Percentiles rank a stretch among this genome's conserved stretches.
Evolutionary conservation across 1,140 invertebrate genomes (phyloP).

Genomic region (Drosophila persimilis): DNA sequence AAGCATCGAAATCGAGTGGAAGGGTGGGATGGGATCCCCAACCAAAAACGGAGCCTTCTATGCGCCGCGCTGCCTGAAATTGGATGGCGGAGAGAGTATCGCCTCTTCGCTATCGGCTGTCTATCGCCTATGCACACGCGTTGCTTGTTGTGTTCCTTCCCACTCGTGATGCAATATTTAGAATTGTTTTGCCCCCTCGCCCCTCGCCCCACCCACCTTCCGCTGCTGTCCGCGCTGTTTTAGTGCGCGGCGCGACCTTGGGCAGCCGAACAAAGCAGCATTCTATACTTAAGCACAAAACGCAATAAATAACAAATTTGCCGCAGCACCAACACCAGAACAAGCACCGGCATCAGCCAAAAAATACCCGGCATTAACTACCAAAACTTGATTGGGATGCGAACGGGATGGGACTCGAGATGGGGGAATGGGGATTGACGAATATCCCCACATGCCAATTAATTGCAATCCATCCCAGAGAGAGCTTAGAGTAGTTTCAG

Average conservation of each 20-base stretch:
- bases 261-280: slow-evolving; percentile 64
- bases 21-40: too few relatives aligned
- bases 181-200: slow-evolving; percentile 45
- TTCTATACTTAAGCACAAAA: slow-evolving; percentile 50
- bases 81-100: background rate
- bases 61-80: background rate
- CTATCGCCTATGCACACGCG: background rate
- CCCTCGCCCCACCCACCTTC: background rate
- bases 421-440: too few relatives aligned
- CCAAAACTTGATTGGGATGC: background rate
- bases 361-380: slow-evolving; percentile 23
- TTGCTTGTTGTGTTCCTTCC: background rate
- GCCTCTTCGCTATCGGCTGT: background rate
- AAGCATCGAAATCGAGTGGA: too few relatives aligned
- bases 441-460: background rate
- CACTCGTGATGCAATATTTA: slow-evolving; percentile 70
- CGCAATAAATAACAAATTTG: slow-evolving; percentile 62
- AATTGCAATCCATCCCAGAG: slow-evolving; percentile 1
- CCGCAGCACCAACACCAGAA: background rate
- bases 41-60: too few relatives aligned
- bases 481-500: too few relatives aligned
- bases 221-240: slow-evolving; percentile 16
- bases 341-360: background rate
- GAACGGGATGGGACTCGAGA: background rate
- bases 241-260: slow-evolving; percentile 59